These are phyloP conservation scores for Eretmochelys imbricata DNA, from an alignment of 2,113 vertebrate species.

Conservation along the genomic window DNA sequence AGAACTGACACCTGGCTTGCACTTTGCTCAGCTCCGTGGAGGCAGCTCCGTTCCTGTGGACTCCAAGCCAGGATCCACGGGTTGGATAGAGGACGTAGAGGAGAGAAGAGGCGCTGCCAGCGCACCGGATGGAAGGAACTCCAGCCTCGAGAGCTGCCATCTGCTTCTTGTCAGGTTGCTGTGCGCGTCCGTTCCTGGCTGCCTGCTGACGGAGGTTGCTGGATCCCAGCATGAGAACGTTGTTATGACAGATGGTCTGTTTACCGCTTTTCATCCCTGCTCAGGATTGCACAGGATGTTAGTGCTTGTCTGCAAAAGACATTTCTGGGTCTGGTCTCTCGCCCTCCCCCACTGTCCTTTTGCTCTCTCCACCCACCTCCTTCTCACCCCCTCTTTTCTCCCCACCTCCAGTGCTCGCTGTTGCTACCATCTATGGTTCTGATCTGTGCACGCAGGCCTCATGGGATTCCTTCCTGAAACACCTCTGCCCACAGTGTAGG, in stretches of 20 bases:
- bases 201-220: conserved; percentile 10
- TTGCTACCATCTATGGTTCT: not conserved
- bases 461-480: not conserved
- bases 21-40: not conserved
- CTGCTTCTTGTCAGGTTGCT: conserved; percentile 75
- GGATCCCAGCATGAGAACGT: conserved; percentile 18
- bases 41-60: not conserved
- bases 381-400: not conserved
- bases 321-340: conserved; percentile 3
- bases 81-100: not conserved
- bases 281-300: conserved; percentile 79
- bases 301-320: conserved; percentile 48
- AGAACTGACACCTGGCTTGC: not conserved
- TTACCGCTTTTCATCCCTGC: conserved; percentile 48
- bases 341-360: not conserved
- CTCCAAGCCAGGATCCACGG: not conserved
- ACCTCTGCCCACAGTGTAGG: rapidly evolving
- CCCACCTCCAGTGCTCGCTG: not conserved
- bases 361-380: not conserved
- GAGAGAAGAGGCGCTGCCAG: not conserved
- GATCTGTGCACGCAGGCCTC: not conserved
- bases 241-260: conserved; percentile 72
- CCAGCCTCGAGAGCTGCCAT: conserved; percentile 64
- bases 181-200: not conserved
- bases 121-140: conserved; percentile 57